Evolutionary conservation across 2,113 vertebrate genomes (phyloP).

Genomic region (Ceyx melanurus): DNA sequence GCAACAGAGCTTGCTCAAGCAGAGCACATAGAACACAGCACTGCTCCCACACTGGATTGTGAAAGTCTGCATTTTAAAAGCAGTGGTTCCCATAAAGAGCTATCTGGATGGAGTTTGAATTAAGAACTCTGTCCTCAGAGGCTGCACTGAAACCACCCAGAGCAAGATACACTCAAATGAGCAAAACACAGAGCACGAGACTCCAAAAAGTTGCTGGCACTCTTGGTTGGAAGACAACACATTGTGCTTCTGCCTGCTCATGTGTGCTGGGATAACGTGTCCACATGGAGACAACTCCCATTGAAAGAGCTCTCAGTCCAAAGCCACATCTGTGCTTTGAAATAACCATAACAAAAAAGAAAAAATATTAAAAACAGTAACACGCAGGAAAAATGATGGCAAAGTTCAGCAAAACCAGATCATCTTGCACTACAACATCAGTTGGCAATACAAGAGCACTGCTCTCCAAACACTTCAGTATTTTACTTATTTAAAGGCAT

Average conservation of each 20-base stretch:
- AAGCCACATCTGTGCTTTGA: background rate
- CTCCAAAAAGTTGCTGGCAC: background rate
- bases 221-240: background rate
- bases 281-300: background rate
- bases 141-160: background rate
- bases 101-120: background rate
- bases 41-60: background rate
- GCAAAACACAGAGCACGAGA: background rate
- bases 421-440: background rate
- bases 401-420: background rate
- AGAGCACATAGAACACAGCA: background rate
- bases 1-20: background rate
- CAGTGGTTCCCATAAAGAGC: background rate
- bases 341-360: background rate
- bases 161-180: fast-evolving
- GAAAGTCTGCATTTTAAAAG: background rate
- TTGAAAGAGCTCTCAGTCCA: background rate
- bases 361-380: background rate
- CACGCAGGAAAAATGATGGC: fast-evolving
- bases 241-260: background rate
- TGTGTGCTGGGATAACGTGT: background rate
- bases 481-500: background rate
- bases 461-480: background rate
- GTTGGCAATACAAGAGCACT: background rate
- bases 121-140: background rate